These are phyloP conservation scores for Malacosoma neustria DNA, from an alignment of 2,888 invertebrate genomes.

Conservation along the genomic window DNA sequence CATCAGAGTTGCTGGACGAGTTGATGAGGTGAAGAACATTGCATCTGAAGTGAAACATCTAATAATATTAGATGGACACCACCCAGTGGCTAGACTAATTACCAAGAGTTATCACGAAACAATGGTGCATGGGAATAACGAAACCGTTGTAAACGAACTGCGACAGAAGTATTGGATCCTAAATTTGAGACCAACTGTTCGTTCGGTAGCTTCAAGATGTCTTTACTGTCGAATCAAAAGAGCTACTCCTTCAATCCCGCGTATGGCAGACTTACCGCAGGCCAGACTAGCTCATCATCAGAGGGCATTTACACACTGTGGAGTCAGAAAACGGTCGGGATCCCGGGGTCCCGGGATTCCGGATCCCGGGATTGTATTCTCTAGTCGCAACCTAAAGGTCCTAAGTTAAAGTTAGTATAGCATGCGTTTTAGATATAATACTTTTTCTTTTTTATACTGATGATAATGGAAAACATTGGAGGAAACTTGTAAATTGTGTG, in stretches of 20 bases:
- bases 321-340: too few relatives aligned
- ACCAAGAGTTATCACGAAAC: constrained; percentile 10
- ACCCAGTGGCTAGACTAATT: constrained; percentile 6
- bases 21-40: constrained; percentile 7
- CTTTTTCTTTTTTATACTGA: too few relatives aligned
- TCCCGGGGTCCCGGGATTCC: too few relatives aligned
- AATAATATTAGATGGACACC: constrained; percentile 10
- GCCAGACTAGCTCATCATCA: not conserved
- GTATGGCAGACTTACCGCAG: not conserved
- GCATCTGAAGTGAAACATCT: constrained; percentile 5
- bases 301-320: not conserved
- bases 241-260: not conserved
- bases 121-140: constrained; percentile 10
- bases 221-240: not conserved
- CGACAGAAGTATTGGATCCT: constrained; percentile 16
- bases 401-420: too few relatives aligned
- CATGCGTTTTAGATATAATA: too few relatives aligned
- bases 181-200: constrained; percentile 11
- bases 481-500: too few relatives aligned
- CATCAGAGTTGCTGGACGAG: constrained; percentile 10
- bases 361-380: too few relatives aligned
- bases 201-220: not conserved
- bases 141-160: constrained; percentile 14
- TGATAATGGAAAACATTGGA: too few relatives aligned
- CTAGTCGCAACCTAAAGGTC: too few relatives aligned